Percentiles rank a stretch among this genome's conserved stretches.
phyloP scores from a whole-genome alignment of 2,888 invertebrate genomes.

The Drosophila eohydei region DNA sequence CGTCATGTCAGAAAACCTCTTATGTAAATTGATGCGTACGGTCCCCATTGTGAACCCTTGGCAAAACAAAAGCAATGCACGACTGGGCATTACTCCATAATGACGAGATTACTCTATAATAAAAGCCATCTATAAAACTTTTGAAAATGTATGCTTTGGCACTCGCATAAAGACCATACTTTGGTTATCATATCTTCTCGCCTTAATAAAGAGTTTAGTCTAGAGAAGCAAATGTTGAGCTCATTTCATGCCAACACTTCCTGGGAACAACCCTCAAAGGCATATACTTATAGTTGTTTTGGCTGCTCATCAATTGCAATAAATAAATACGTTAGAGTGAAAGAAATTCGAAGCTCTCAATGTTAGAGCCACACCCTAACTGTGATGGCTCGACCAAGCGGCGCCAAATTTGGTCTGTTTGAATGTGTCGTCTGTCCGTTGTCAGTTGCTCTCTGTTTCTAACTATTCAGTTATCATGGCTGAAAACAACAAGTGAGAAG shows the following conservation, averaged over 20 bases:
- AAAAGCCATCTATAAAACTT: not conserved
- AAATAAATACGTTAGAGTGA: constrained; percentile 29
- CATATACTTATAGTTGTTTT: constrained; percentile 12
- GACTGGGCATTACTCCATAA: not conserved
- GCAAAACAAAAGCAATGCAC: not conserved
- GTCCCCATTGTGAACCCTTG: not conserved
- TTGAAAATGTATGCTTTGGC: not conserved
- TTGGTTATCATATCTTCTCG: not conserved
- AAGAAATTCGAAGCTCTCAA: constrained; percentile 1
- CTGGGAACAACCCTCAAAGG: constrained; percentile 22
- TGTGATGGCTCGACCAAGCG: constrained; percentile 26
- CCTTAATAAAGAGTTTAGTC: not conserved
- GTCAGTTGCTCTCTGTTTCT: not conserved
- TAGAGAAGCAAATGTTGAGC: not conserved
- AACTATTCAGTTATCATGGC: constrained; percentile 30
- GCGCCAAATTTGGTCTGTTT: constrained; percentile 27
- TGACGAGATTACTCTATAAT: not conserved
- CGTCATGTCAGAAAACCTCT: constrained; percentile 19
- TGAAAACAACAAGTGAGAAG: constrained; percentile 20
- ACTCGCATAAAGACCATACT: not conserved
- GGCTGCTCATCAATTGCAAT: constrained; percentile 29
- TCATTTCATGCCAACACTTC: constrained; percentile 3
- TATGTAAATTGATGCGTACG: constrained; percentile 10
- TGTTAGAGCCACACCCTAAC: constrained; percentile 41
- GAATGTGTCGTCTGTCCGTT: not conserved